Evolutionary conservation across 2,113 vertebrate genomes (phyloP).

Genomic region (Prolemur simus): DNA sequence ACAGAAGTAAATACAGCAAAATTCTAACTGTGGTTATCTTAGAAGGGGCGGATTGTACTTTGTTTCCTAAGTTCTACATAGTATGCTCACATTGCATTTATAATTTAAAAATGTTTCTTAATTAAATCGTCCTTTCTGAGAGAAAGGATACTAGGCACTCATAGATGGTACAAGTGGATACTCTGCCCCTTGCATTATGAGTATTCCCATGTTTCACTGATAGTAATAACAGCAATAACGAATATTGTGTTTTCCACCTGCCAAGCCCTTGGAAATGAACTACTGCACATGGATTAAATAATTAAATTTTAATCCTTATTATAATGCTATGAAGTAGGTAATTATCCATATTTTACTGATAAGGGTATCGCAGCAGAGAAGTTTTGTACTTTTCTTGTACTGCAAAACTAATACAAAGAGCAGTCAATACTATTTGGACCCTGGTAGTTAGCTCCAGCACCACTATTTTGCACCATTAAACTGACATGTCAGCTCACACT

Average conservation of each 20-base stretch:
- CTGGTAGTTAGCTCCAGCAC: not conserved
- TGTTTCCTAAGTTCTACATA: not conserved
- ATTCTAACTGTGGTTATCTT: not conserved
- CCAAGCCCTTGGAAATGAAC: not conserved
- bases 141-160: not conserved
- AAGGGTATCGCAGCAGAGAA: not conserved
- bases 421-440: not conserved
- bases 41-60: not conserved
- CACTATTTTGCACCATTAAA: not conserved
- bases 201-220: not conserved
- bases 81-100: not conserved
- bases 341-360: not conserved
- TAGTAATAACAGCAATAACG: not conserved
- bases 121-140: not conserved
- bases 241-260: not conserved
- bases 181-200: not conserved
- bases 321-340: not conserved
- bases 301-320: conserved; percentile 28
- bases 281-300: not conserved
- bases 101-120: not conserved
- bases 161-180: not conserved
- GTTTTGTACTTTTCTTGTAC: not conserved
- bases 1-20: not conserved
- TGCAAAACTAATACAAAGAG: not conserved
- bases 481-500: not conserved